A percentile compares a stretch with the other conserved stretches of the same genome.
These are phyloP conservation scores for Tupiocoris notatus DNA, from an alignment of 2,888 invertebrate species.

Conservation along the genomic window DNA sequence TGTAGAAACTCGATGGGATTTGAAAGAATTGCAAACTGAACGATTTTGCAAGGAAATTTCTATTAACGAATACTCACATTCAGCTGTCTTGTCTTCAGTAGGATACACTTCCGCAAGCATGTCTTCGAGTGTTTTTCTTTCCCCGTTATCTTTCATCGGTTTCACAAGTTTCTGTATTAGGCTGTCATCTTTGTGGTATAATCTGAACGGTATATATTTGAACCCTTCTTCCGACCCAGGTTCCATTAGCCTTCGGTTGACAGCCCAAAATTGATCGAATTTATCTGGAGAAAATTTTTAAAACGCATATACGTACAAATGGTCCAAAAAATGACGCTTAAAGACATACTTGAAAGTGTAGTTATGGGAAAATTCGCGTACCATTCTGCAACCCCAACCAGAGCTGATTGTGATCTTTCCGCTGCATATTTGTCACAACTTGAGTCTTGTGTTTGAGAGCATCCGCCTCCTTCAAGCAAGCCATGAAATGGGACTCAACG, in stretches of 20 bases:
- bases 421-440: constrained; percentile 87
- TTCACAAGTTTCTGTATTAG: constrained; percentile 73
- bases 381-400: constrained; percentile 94
- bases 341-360: too few species aligned
- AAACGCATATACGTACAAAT: too few species aligned
- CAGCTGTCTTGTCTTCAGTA: constrained; percentile 49
- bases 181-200: constrained; percentile 68
- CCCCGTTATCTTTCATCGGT: constrained; percentile 73
- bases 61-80: too few species aligned
- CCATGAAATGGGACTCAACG: constrained; percentile 92
- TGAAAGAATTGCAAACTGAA: background rate
- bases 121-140: constrained; percentile 69
- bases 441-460: constrained; percentile 92
- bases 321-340: too few species aligned
- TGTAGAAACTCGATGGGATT: too few species aligned
- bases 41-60: too few species aligned
- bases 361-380: too few species aligned
- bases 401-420: constrained; percentile 93
- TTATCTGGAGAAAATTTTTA: constrained; percentile 72
- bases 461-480: constrained; percentile 96
- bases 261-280: constrained; percentile 99
- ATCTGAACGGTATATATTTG: constrained; percentile 84
- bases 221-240: constrained; percentile 74
- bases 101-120: constrained; percentile 70
- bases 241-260: constrained; percentile 95